These are phyloP conservation scores for Aphrophora alni DNA, from an alignment of 2,888 invertebrate species.

Conservation along the genomic window DNA sequence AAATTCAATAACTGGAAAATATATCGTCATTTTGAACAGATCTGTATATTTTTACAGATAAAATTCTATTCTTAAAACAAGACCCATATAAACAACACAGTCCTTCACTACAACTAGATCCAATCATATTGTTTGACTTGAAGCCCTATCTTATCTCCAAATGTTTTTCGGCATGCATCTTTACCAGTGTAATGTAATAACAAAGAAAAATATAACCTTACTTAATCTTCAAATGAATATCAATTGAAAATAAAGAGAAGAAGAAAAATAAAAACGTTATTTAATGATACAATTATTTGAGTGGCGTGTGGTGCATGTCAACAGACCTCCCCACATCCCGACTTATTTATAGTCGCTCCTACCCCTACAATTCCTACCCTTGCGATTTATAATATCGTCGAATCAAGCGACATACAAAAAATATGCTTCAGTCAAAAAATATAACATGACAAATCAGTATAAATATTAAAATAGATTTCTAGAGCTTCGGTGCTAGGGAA, in stretches of 20 bases:
- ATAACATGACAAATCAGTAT: constrained; percentile 39
- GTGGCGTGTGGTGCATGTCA: constrained; percentile 1
- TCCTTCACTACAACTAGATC: too few species aligned
- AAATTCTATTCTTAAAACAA: too few species aligned
- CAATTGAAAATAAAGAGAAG: background rate
- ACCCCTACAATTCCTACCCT: constrained; percentile 7
- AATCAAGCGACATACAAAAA: constrained; percentile 37
- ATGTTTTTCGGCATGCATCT: background rate
- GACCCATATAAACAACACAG: too few species aligned
- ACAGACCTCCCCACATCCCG: background rate
- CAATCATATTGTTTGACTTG: too few species aligned
- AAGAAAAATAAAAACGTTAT: background rate
- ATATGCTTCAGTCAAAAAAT: constrained; percentile 31
- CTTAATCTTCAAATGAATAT: background rate
- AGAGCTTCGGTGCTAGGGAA: constrained; percentile 1
- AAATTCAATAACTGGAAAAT: too few species aligned
- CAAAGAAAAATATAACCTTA: background rate
- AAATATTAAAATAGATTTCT: constrained; percentile 36
- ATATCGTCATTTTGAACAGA: too few species aligned
- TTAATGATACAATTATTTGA: background rate
- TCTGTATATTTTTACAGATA: too few species aligned
- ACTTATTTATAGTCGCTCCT: background rate
- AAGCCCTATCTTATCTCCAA: too few species aligned
- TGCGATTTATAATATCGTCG: constrained; percentile 32
- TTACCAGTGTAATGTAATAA: background rate